Evolutionary conservation across 2,797 vertebrate species (phyloP).

Genomic region (Acomys russatus): DNA sequence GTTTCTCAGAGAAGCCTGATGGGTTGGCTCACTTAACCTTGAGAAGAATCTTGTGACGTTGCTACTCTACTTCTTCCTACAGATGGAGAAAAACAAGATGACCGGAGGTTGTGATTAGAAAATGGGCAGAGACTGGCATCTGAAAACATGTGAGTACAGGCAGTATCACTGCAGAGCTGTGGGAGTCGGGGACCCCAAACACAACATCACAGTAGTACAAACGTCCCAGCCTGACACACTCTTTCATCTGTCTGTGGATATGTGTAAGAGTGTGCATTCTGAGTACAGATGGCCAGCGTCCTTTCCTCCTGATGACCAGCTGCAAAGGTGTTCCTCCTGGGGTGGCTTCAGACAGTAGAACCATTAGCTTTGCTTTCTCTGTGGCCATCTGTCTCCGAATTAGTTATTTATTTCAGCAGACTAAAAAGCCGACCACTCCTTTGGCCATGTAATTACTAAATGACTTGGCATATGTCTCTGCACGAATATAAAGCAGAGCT

Average conservation of each 20-base stretch:
- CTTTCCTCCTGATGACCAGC: not conserved
- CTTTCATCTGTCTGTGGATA: not conserved
- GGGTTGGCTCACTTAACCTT: conserved; percentile 26
- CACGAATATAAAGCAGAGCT: conserved; percentile 51
- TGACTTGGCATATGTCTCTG: conserved; percentile 36
- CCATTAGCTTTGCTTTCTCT: conserved; percentile 51
- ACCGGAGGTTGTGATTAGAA: not conserved
- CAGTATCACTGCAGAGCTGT: not conserved
- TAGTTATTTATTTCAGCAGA: conserved; percentile 48
- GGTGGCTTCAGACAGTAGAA: not conserved
- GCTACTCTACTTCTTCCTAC: not conserved
- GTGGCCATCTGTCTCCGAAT: conserved; percentile 22
- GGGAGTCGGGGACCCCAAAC: no score
- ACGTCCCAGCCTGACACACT: not conserved
- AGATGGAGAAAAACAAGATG: not conserved
- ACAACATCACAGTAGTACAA: not conserved
- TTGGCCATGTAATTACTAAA: conserved; percentile 44
- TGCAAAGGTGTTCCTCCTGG: conserved; percentile 38
- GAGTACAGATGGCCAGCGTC: not conserved
- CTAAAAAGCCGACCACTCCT: conserved; percentile 16
- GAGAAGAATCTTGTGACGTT: not conserved
- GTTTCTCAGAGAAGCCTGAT: not conserved
- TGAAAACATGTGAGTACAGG: not conserved
- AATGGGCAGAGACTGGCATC: not conserved
- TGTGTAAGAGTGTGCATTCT: not conserved